Base-by-base conservation (phyloP, 2,888 invertebrate species). In the Lutraria lutraria region DNA sequence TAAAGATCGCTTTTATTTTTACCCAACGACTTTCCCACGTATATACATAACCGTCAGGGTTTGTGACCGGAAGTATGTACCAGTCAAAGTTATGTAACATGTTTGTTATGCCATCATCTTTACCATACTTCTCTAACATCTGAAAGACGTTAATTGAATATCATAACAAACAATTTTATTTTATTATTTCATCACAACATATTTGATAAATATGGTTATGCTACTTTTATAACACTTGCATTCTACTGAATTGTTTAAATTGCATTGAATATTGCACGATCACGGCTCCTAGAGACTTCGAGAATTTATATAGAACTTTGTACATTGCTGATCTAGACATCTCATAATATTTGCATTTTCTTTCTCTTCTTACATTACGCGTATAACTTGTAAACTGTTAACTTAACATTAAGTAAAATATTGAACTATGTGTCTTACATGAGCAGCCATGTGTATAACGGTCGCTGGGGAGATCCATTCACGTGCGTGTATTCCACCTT, bases 361-460 rank as follows among this genome's bases (percentile, higher is more conserved):
- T n/a, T n/a, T n/a, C n/a, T n/a, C n/a, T n/a, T n/a, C n/a, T n/a
- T n/a, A n/a, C n/a, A n/a, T n/a, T n/a, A n/a, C n/a, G n/a, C n/a
- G n/a, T n/a, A n/a, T n/a, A n/a, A n/a, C n/a, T n/a, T n/a, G n/a
- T n/a, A n/a, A n/a, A n/a, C n/a, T n/a, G n/a, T n/a, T n/a, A n/a
- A n/a, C n/a, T n/a, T n/a, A n/a, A n/a, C n/a, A n/a, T n/a, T n/a
- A n/a, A n/a, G n/a, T n/a, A n/a, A n/a, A n/a, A n/a, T n/a, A n/a
- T n/a, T n/a, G n/a, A n/a, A 43, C 43, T 43, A 4, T 43, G 43
- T 43, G 2, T 43, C 60, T 63, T 53, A 95, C 94, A 93, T 94
- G 91, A 13, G 88, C 92, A 2, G 93, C 90, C 92, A 95, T 94
- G 86, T 95, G 98, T 31, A 98, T 98, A 72, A 98, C 97, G 0